Evolutionary conservation across 2,888 invertebrate species (phyloP).

Genomic region (Leptinotarsa juncta): DNA sequence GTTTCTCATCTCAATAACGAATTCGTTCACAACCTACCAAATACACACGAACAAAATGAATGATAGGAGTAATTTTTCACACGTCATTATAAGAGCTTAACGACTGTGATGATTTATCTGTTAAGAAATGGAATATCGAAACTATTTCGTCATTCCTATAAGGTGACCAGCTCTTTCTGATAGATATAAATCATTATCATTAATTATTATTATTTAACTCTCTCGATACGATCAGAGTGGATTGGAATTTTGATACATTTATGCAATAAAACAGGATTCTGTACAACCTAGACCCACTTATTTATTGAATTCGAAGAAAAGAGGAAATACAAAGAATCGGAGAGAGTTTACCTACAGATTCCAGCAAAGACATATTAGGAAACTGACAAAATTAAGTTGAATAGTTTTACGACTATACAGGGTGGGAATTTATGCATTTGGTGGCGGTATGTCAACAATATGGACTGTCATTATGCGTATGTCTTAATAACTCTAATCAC

Average conservation of each 20-base stretch:
- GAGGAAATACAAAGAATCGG: background rate
- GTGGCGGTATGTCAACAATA: no score
- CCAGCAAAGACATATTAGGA: background rate
- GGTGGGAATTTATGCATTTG: no score
- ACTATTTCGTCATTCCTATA: constrained; percentile 20
- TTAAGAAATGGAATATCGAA: constrained; percentile 19
- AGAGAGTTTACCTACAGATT: background rate
- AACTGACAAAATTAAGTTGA: background rate
- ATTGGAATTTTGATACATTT: constrained; percentile 23
- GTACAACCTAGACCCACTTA: constrained; percentile 24
- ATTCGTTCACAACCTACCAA: background rate
- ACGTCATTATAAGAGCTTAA: background rate
- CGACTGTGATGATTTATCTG: constrained; percentile 20
- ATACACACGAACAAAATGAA: background rate
- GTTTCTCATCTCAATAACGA: background rate
- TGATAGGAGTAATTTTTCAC: background rate
- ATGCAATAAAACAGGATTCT: constrained; percentile 22
- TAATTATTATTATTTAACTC: constrained; percentile 23
- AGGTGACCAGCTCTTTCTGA: constrained; percentile 30
- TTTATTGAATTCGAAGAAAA: background rate
- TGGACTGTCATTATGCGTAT: no score
- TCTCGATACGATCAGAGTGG: constrained; percentile 1
- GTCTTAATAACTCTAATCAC: no score
- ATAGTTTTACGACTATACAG: no score
- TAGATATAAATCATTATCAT: constrained; percentile 22